Conservation (phyloP, 2,113 vertebrate genomes). For the Glaucidium brasilianum region DNA sequence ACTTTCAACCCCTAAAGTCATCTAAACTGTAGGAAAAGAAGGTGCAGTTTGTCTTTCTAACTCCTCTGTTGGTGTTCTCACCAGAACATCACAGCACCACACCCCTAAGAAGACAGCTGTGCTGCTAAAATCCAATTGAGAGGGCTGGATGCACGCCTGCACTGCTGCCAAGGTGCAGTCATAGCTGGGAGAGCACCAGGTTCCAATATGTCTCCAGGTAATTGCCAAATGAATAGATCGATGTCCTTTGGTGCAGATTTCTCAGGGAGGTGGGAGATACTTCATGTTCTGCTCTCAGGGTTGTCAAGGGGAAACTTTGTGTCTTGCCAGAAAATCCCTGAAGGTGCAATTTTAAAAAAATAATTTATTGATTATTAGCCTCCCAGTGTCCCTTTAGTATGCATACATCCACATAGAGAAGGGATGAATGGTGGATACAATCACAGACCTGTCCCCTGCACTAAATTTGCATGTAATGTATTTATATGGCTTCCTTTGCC, state of each 20-base stretch:
- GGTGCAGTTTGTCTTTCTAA: neutral
- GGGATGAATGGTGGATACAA: neutral
- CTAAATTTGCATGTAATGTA: neutral
- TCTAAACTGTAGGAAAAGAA: neutral
- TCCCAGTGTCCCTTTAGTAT: neutral
- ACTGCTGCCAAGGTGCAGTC: rapidly evolving
- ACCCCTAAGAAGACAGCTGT: neutral
- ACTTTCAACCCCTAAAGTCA: neutral
- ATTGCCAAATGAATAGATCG: neutral
- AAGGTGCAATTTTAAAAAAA: neutral
- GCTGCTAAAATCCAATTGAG: rapidly evolving
- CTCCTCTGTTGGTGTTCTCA: neutral
- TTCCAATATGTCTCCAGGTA: neutral
- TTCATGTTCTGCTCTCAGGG: neutral
- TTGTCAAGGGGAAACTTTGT: neutral
- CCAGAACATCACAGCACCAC: no score
- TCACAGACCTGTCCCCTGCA: neutral
- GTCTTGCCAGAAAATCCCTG: neutral
- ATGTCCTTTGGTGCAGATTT: neutral
- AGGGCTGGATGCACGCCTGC: neutral
- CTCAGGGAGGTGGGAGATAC: neutral
- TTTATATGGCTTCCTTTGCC: neutral
- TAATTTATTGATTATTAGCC: neutral
- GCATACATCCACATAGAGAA: no score
- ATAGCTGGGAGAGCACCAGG: neutral